phyloP scores from a whole-genome alignment of 2,113 vertebrate species.

The Calypte anna region DNA sequence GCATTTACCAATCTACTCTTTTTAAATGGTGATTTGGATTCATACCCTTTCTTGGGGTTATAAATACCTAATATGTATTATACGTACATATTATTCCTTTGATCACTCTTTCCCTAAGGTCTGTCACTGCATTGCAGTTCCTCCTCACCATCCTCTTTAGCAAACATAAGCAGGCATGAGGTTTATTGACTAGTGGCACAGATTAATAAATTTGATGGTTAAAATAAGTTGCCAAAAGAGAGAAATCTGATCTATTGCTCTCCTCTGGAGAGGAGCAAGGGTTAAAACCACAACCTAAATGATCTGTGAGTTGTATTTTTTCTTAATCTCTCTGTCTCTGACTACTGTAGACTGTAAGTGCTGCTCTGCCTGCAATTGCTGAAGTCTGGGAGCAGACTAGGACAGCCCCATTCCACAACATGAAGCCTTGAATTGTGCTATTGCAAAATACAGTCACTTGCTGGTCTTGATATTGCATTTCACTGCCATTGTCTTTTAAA shows the following conservation, averaged over 20 bases:
- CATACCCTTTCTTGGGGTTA: neutral
- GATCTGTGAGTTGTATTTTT: neutral
- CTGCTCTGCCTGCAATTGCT: neutral
- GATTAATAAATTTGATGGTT: neutral
- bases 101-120: neutral
- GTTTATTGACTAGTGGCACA: neutral
- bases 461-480: neutral
- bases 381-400: neutral
- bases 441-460: neutral
- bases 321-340: neutral
- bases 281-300: neutral
- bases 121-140: neutral
- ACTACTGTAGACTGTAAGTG: neutral
- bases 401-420: neutral
- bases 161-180: neutral
- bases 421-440: neutral
- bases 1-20: neutral
- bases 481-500: neutral
- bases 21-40: neutral
- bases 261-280: neutral
- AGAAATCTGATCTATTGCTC: neutral
- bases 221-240: neutral
- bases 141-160: neutral
- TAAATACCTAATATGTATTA: neutral
- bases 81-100: neutral